A percentile compares a stretch with the other conserved stretches of the same genome.
phyloP scores from a whole-genome alignment of 23 tunicate species.

The Halocynthia aurantium region DNA sequence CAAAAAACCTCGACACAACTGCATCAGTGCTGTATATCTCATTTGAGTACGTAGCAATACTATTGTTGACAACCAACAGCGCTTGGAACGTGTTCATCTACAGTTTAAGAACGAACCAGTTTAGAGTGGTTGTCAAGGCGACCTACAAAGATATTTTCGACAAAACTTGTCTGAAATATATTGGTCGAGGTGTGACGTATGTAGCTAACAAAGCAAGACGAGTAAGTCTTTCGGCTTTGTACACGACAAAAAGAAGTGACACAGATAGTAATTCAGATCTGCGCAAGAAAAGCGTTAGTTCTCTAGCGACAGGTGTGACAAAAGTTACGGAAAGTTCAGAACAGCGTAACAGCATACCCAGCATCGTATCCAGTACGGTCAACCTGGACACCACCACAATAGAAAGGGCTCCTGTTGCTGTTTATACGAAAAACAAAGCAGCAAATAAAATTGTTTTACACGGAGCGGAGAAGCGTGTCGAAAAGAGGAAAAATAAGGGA shows the following conservation, averaged over 20 bases:
- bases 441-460: background rate
- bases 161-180: background rate
- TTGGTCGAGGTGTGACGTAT: conserved; percentile 9
- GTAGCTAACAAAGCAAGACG: conserved; percentile 5
- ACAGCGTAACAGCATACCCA: conserved; percentile 12
- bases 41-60: conserved; percentile 7
- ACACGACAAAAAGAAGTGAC: conserved; percentile 7
- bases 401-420: background rate
- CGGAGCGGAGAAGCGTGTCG: conserved; percentile 1
- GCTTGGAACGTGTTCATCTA: conserved; percentile 15
- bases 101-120: conserved; percentile 23
- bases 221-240: conserved; percentile 11
- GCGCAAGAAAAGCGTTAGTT: conserved; percentile 24
- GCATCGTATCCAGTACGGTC: background rate
- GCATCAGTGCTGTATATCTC: conserved; percentile 2
- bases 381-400: background rate
- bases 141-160: background rate
- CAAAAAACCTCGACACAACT: background rate
- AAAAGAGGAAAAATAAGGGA: background rate
- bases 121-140: background rate
- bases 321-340: conserved; percentile 9
- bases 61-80: conserved; percentile 15
- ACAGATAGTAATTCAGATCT: background rate
- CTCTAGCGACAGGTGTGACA: conserved; percentile 5
- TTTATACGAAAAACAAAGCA: conserved; percentile 2